Conservation (phyloP, 2,113 vertebrate genomes). For the Galbula dea region DNA sequence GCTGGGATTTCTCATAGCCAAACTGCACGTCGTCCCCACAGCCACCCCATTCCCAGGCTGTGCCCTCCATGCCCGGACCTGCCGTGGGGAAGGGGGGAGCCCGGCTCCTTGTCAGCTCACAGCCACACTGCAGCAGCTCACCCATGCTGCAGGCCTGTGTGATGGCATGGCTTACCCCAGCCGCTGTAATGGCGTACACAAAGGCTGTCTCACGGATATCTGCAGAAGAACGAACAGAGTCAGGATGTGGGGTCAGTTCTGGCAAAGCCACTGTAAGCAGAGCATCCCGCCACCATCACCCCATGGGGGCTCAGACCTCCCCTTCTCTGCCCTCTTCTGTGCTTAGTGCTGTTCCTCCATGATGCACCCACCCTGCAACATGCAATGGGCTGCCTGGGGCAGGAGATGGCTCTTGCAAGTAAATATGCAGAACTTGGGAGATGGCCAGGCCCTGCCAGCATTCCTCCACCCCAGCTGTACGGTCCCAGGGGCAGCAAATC, state of each 20-base stretch:
- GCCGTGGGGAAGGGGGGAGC: slow-evolving; percentile 63
- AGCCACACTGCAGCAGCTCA: slow-evolving; percentile 93
- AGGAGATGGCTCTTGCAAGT: not conserved
- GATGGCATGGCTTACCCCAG: slow-evolving; percentile 91
- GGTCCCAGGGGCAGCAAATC: not conserved
- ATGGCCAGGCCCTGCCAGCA: not conserved
- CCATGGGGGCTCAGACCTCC: not conserved
- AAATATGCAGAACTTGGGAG: not conserved
- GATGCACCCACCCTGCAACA: not conserved
- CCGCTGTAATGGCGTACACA: slow-evolving; percentile 92
- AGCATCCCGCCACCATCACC: not conserved
- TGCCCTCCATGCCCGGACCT: slow-evolving; percentile 70
- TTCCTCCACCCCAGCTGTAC: not conserved
- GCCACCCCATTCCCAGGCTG: slow-evolving; percentile 96
- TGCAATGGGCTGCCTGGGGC: not conserved
- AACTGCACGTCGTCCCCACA: slow-evolving; percentile 96
- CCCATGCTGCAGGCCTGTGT: slow-evolving; percentile 99
- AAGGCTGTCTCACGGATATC: slow-evolving; percentile 97
- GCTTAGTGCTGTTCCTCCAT: rapidly evolving
- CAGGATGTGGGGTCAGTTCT: not conserved
- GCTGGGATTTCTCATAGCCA: slow-evolving; percentile 93
- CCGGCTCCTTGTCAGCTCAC: slow-evolving; percentile 86
- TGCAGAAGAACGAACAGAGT: slow-evolving; percentile 23
- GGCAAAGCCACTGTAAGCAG: not conserved
- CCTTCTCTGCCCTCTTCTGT: not conserved